These are phyloP conservation scores for Drosophila triauraria DNA, from an alignment of 1,140 invertebrate species.

Conservation along the genomic window DNA sequence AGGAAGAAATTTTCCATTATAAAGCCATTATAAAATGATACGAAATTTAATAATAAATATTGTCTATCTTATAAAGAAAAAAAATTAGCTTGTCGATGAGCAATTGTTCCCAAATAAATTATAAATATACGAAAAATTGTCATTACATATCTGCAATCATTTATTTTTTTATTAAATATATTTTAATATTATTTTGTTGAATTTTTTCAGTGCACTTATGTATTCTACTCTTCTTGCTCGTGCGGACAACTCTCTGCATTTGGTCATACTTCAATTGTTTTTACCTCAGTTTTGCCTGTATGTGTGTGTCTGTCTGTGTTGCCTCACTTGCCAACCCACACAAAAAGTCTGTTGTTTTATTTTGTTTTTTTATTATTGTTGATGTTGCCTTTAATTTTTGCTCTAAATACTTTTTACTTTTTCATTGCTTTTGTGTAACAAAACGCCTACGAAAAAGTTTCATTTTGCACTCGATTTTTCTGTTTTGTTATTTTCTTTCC, in stretches of 20 bases:
- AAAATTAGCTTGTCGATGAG: too few species aligned
- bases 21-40: too few species aligned
- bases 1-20: background rate
- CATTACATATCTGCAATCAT: too few species aligned
- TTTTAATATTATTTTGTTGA: too few species aligned
- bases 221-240: conserved; percentile 10
- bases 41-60: too few species aligned
- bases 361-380: conserved; percentile 40
- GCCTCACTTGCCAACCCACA: conserved; percentile 59
- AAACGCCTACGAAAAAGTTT: conserved; percentile 62
- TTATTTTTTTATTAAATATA: too few species aligned
- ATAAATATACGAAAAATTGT: too few species aligned
- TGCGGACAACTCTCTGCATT: conserved; percentile 34
- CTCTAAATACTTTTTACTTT: conserved; percentile 72
- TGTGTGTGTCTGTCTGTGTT: conserved; percentile 29
- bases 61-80: too few species aligned
- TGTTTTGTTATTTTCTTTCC: conserved; percentile 20
- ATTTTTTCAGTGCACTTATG: conserved; percentile 8
- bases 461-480: conserved; percentile 45
- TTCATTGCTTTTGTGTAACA: conserved; percentile 51
- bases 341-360: conserved; percentile 31
- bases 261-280: conserved; percentile 80
- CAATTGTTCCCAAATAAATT: too few species aligned
- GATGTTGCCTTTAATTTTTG: conserved; percentile 70
- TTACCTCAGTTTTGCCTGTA: conserved; percentile 28